Conservation (phyloP, 2,797 vertebrate genomes). For the Pangasius krempfi region DNA sequence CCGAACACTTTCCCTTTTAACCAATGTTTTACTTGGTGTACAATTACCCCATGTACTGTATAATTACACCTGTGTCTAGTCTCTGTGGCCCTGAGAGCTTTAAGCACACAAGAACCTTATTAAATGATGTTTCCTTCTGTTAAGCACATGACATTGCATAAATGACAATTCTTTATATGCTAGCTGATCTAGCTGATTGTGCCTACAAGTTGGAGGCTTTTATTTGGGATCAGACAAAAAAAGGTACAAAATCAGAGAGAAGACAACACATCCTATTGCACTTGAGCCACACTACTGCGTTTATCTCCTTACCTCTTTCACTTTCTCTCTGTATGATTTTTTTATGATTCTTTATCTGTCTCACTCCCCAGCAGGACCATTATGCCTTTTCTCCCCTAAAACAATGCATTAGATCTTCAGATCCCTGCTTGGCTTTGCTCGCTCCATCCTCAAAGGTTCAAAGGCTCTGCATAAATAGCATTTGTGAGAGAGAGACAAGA, state of each 20-base stretch:
- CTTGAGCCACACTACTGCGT: neutral
- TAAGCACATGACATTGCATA: neutral
- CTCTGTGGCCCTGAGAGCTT: neutral
- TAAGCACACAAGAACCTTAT: neutral
- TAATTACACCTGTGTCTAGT: neutral
- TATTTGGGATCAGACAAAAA: neutral
- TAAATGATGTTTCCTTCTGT: neutral
- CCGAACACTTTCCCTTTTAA: neutral
- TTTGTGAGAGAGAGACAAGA: conserved; percentile 21
- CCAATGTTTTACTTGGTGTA: neutral
- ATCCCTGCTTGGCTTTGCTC: conserved; percentile 45
- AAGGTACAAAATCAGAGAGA: neutral
- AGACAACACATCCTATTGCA: neutral
- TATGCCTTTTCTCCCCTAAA: conserved; percentile 31
- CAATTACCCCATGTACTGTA: too few species aligned
- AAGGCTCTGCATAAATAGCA: conserved; percentile 51
- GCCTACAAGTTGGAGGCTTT: neutral
- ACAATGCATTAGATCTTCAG: conserved; percentile 56
- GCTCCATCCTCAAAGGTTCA: conserved; percentile 57
- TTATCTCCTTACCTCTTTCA: neutral
- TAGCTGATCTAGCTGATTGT: neutral
- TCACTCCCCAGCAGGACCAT: conserved; percentile 24
- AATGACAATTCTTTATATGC: too few species aligned
- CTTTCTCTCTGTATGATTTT: neutral
- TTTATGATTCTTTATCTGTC: neutral